Base-by-base conservation (phyloP, 2,113 vertebrate genomes). In the Cryptotis parvus region DNA sequence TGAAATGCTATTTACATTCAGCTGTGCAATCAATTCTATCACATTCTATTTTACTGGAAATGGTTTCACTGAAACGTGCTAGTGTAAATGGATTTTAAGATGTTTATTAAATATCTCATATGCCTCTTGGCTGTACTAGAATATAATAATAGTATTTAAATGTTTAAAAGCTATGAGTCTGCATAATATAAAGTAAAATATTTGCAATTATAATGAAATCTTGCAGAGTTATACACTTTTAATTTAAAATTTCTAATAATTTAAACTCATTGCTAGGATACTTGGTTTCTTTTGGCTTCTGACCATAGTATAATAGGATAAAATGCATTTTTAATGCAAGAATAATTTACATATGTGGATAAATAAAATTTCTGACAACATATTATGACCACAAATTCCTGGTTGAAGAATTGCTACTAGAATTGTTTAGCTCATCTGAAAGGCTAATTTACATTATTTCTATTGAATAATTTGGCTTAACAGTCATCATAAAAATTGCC, bases 1-100 rank as follows among this genome's bases (percentile, higher is more conserved):
- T 70, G 22, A 84, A 92, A 74, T 74, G 82, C 45, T 89, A 63
- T 84, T 93, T 87, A 81, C 33, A 63, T 91, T 84, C 45, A 84
- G 29, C 43, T 90, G 16, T 29, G 35, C 20, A n/a, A 84, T 93
- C 39, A 43, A 22, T 37, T 65, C 31, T 69, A 33, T 45, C 43
- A 84, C 14, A 20, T 86, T 72, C 10, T 63, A 52, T 88, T 87
- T 20, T 82, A 37, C 33, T 78, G 73, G 81, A 87, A 92, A 84
- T 29, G 37, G 2, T 90, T 93, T 83, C 37, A 83, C 18, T 92
- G 75, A 93, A 93, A 86, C 75, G 22, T 84, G 27, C 26, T 65
- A 49, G 55, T 69, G 22, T 75, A 92, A 93, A 83, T 79, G 26
- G 77, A 3, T 75, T 91, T 78, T 75, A 85, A 69, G n/a, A 83